Evolutionary conservation across 2,113 vertebrate species (phyloP).

Genomic region (Anoplopoma fimbria): DNA sequence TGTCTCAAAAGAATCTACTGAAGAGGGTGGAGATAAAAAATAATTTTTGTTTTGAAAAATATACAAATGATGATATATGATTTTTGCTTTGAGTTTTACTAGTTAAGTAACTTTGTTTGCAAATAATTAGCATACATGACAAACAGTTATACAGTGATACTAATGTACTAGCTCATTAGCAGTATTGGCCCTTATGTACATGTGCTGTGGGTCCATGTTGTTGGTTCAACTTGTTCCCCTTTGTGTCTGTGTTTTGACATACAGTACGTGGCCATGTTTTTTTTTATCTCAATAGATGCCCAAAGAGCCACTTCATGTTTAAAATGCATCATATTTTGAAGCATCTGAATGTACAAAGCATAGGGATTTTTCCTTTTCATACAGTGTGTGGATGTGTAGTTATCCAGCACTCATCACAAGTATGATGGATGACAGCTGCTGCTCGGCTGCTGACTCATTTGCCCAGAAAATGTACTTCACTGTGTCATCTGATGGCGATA

Average conservation of each 20-base stretch:
- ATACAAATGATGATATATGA: background rate
- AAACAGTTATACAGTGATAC: background rate
- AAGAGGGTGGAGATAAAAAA: too few relatives aligned
- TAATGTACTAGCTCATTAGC: conserved; percentile 10
- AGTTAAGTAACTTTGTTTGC: background rate
- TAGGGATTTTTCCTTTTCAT: conserved; percentile 17
- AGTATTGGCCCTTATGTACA: background rate
- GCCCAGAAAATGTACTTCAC: conserved; percentile 65
- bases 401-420: conserved; percentile 54
- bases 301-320: conserved; percentile 37
- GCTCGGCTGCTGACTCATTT: conserved; percentile 63
- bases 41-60: background rate
- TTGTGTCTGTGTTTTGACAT: conserved; percentile 14
- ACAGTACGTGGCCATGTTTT: conserved; percentile 19
- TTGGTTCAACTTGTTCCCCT: background rate
- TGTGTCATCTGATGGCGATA: conserved; percentile 70
- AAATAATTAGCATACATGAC: background rate
- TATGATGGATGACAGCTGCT: conserved; percentile 61
- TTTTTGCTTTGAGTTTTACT: background rate
- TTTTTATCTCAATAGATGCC: conserved; percentile 9
- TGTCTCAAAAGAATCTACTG: too few relatives aligned
- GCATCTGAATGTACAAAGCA: conserved; percentile 15
- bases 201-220: background rate
- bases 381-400: conserved; percentile 39
- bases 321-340: conserved; percentile 29